Base-by-base conservation (phyloP, 2,888 invertebrate genomes). In the Antitype chi region DNA sequence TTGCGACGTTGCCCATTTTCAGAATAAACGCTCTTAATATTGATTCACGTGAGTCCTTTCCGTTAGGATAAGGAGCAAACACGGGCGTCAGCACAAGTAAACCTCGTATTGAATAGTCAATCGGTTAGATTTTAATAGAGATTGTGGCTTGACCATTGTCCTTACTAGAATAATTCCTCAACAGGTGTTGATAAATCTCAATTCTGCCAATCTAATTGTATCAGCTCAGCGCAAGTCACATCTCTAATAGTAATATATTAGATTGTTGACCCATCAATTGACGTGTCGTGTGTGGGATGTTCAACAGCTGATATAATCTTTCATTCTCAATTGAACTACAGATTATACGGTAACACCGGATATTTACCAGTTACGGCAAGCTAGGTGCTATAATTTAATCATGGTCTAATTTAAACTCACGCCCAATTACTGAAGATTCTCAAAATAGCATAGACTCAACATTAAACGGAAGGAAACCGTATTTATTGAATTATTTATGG, bases 221-320 rank as follows among this genome's bases (percentile, higher is more conserved):
- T 78, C 70, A 81, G n/a, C 49, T 53, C 25, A 25, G 52, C 53
- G 66, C 52, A 70, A 68, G 68, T 70, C 74, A 69, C n/a, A 64
- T 66, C 57, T 66, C 32, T 85, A 69, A 70, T 55, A 59, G 60
- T 20, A 70, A 70, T 68, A 67, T 72, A 85, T 77, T 78, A 69
- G 68, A 81, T 74, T 78, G 59, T 78, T 78, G 68, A 74, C 78
- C 70, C 43, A 74, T 49, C 70, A 85, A 81, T 85, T 85, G 78
- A 74, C 85, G 63, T 52, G 38, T 38, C 53, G 25, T 28, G 32
- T 68, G 55, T 64, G 28, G 59, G 70, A 57, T 55, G 59, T 59
- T 60, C 55, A 85, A 63, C 70, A 70, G 32, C 47, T 72, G 69
- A 57, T 63, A 72, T 47, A n/a, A 71, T 77, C 15, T 28, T 66